These are phyloP conservation scores for Gymnothorax reevesii DNA, from an alignment of 2,797 vertebrate genomes.

Conservation along the genomic window DNA sequence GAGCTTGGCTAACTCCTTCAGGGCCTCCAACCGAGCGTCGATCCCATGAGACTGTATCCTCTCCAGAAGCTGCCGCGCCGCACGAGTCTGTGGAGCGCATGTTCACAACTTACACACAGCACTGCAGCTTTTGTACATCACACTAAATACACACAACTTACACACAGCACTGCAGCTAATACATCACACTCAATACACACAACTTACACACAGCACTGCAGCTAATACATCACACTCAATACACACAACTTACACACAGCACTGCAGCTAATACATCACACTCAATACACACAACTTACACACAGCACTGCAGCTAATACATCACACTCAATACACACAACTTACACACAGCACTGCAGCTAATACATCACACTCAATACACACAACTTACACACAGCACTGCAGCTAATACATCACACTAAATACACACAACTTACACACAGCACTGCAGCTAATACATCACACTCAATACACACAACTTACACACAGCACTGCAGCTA, in stretches of 20 bases:
- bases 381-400: neutral
- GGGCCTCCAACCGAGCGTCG: slow-evolving; percentile 90
- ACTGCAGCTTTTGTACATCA: neutral
- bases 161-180: neutral
- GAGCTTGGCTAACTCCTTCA: slow-evolving; percentile 96
- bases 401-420: neutral
- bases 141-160: neutral
- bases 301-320: neutral
- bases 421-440: neutral
- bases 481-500: neutral
- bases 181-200: neutral
- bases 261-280: neutral
- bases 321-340: neutral
- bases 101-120: neutral
- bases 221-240: neutral
- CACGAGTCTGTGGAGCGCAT: slow-evolving; percentile 76
- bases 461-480: neutral
- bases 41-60: slow-evolving; percentile 91
- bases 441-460: neutral
- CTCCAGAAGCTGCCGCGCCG: slow-evolving; percentile 94
- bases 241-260: neutral
- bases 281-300: neutral
- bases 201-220: neutral
- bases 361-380: neutral
- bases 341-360: neutral